phyloP scores from a whole-genome alignment of 92 coral and sea anemone genomes.

The Scolanthus callimorphus region DNA sequence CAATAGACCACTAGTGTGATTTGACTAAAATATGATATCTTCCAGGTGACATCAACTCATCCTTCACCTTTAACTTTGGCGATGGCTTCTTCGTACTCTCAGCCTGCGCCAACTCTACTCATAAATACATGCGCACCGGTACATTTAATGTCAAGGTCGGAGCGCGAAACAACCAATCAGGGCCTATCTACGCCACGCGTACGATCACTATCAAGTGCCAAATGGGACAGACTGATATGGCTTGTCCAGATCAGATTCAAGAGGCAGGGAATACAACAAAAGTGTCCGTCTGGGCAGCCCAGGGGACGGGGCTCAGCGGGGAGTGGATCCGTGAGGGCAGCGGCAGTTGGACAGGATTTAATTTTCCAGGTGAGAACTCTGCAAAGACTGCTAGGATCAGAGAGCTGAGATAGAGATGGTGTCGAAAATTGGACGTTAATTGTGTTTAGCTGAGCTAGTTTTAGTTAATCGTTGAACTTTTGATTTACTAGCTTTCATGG shows the following conservation, averaged over 20 bases:
- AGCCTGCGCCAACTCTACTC: conserved; percentile 53
- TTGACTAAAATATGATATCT: conserved; percentile 27
- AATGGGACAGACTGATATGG: conserved; percentile 33
- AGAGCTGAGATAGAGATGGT: too few relatives aligned
- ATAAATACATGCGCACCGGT: conserved; percentile 66
- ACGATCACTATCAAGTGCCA: conserved; percentile 51
- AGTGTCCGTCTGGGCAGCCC: conserved; percentile 42
- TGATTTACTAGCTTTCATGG: too few relatives aligned
- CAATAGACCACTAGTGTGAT: too few relatives aligned
- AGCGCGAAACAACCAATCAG: conserved; percentile 73
- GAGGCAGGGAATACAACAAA: conserved; percentile 33
- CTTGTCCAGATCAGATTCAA: conserved; percentile 52
- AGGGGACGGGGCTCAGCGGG: conserved; percentile 58
- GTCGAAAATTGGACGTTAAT: too few relatives aligned
- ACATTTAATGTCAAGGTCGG: conserved; percentile 54
- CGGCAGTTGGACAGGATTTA: too few relatives aligned
- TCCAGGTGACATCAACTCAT: conserved; percentile 44
- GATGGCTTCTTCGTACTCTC: conserved; percentile 67
- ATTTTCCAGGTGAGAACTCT: too few relatives aligned
- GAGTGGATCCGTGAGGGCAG: too few relatives aligned
- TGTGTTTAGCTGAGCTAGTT: too few relatives aligned
- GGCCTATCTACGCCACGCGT: conserved; percentile 42
- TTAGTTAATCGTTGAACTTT: too few relatives aligned
- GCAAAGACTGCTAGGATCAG: too few relatives aligned
- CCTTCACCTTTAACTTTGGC: conserved; percentile 73